Percentiles rank a stretch among this genome's conserved stretches.
phyloP scores from a whole-genome alignment of 2,797 vertebrate species.

The Semaprochilodus insignis region DNA sequence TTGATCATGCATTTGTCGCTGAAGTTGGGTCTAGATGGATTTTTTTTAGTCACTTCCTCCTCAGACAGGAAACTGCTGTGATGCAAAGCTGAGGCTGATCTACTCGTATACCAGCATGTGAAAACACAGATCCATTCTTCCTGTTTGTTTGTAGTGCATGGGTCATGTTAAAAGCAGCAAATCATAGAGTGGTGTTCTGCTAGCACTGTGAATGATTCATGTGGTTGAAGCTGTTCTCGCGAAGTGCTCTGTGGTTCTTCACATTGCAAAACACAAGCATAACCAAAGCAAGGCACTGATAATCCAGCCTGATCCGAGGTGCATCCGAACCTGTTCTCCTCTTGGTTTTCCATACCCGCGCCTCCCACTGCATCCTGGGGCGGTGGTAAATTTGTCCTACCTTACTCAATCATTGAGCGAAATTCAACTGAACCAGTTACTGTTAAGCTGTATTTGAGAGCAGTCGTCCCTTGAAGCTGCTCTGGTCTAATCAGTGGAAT shows the following conservation, averaged over 20 bases:
- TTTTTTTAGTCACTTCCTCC: not conserved
- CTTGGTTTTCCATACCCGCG: not conserved
- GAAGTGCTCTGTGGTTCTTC: conserved; percentile 11
- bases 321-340: conserved; percentile 17
- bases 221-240: conserved; percentile 12
- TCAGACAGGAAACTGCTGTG: not conserved
- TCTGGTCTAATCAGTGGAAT: conserved; percentile 70
- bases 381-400: not conserved
- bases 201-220: conserved; percentile 17
- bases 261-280: conserved; percentile 27
- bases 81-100: not conserved
- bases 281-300: conserved; percentile 3
- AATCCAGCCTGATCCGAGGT: conserved; percentile 1
- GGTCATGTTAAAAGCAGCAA: conserved; percentile 1
- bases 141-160: not conserved
- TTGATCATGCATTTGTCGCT: not conserved
- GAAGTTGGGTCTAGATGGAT: not conserved
- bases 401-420: not conserved
- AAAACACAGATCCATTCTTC: not conserved
- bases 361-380: conserved; percentile 22
- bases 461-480: conserved; percentile 70
- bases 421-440: conserved; percentile 67
- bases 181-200: not conserved
- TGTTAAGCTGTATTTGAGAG: conserved; percentile 65
- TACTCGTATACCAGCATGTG: not conserved